Base-by-base conservation (phyloP, 1,140 invertebrate species). In the Battus philenor region DNA sequence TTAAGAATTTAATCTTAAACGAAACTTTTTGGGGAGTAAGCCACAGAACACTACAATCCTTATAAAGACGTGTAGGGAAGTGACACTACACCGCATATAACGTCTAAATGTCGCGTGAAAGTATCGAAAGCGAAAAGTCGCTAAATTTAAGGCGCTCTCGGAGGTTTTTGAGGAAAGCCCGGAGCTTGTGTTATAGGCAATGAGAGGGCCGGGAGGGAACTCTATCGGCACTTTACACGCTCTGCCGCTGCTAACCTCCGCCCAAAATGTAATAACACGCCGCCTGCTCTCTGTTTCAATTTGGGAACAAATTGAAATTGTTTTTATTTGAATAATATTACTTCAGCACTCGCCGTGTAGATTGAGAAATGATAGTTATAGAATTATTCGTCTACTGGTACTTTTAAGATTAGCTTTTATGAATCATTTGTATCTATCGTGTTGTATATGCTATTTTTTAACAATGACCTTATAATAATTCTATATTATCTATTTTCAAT, bases 321-420 rank as follows among this genome's bases (percentile, higher is more conserved):
- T 81, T 77, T 81, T 85, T 82, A 81, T 82, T 81, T 81, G 78
- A 85, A 85, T 84, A 82, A 80, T 75, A 79, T 80, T 80, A 71
- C 61, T 64, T 56, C 48, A 32, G 51, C 46, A 51, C 47, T 50
- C 52, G 44, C 43, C 57, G 55, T 50, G 61, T 54, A 56, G 55
- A 58, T 62, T 65, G 47, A 54, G 62, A 66, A 58, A 57, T 59
- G 68, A 58, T 68, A 61, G 60, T 67, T 68, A 63, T 65, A 47
- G 46, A 59, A 58, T 61, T 59, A 59, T 54, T 56, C 50, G 56
- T 43, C 34, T 39, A 15, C 12, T 26, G n/a, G n/a, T n/a, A n/a
- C n/a, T n/a, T n/a, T n/a, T n/a, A n/a, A n/a, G n/a, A n/a, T n/a
- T n/a, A n/a, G n/a, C n/a, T n/a, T n/a, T n/a, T n/a, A n/a, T n/a